phyloP scores from a whole-genome alignment of 2,888 invertebrate genomes.

The Stegophylla sp. region DNA sequence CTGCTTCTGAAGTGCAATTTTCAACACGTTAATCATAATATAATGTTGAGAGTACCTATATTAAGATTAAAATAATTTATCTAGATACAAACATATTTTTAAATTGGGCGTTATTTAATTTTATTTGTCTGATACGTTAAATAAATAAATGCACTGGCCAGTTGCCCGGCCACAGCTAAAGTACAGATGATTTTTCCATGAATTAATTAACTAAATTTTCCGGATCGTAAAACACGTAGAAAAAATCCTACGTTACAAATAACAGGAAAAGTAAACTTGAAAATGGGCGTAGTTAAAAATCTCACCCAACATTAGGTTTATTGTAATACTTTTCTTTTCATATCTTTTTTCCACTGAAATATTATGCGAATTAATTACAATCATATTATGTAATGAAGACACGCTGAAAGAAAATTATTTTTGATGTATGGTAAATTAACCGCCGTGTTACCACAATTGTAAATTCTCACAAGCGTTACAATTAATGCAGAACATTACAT shows the following conservation, averaged over 20 bases:
- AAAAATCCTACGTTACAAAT: constrained; percentile 21
- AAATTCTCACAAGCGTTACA: not conserved
- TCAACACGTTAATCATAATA: not conserved
- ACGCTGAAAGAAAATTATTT: constrained; percentile 16
- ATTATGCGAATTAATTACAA: constrained; percentile 43
- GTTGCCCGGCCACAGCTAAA: constrained; percentile 40
- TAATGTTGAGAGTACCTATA: not conserved
- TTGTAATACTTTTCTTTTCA: constrained; percentile 15
- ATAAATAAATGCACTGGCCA: constrained; percentile 9
- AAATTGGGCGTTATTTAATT: not conserved
- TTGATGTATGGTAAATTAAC: constrained; percentile 26
- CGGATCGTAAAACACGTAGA: constrained; percentile 52
- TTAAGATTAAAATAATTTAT: not conserved
- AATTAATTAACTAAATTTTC: constrained; percentile 57
- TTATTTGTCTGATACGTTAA: constrained; percentile 25
- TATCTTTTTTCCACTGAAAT: constrained; percentile 31
- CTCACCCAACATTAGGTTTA: constrained; percentile 47
- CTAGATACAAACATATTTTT: not conserved
- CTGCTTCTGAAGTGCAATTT: not conserved
- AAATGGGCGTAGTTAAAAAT: constrained; percentile 38
- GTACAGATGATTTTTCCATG: constrained; percentile 37
- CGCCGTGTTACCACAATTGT: not conserved
- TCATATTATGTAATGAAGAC: constrained; percentile 38
- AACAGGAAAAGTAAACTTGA: constrained; percentile 36
- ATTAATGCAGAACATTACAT: not conserved